Evolutionary conservation across 2,113 vertebrate genomes (phyloP).

Genomic region (Hypomesus transpacificus): DNA sequence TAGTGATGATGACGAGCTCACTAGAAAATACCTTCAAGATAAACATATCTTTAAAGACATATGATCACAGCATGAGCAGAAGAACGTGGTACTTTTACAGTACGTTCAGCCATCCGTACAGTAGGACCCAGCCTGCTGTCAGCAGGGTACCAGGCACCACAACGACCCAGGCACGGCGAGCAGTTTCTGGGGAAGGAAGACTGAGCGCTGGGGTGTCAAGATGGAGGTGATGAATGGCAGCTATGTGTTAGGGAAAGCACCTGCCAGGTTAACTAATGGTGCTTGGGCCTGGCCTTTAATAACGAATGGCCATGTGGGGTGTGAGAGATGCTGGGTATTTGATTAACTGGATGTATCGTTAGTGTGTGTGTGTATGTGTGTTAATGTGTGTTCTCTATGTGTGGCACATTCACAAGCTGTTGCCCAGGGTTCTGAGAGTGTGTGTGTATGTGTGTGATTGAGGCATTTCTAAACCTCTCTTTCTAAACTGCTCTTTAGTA

Average conservation of each 20-base stretch:
- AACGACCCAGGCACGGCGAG: constrained; percentile 28
- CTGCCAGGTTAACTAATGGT: constrained; percentile 42
- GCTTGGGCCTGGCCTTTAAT: constrained; percentile 35
- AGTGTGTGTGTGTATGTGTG: constrained; percentile 8
- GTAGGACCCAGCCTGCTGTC: background rate
- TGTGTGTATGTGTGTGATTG: constrained; percentile 7
- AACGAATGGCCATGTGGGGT: constrained; percentile 38
- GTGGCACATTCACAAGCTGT: constrained; percentile 31
- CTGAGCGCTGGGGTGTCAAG: constrained; percentile 43
- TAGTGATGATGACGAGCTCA: too few relatives aligned
- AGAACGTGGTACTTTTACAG: background rate
- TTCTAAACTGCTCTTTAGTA: too few relatives aligned
- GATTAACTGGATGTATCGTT: constrained; percentile 35
- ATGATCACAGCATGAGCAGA: too few relatives aligned
- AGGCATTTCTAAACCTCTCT: background rate
- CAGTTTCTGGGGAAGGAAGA: constrained; percentile 40
- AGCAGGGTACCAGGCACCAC: constrained; percentile 71
- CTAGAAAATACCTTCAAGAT: too few relatives aligned
- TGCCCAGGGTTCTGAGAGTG: constrained; percentile 29
- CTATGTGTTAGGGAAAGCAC: constrained; percentile 42
- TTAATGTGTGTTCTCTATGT: background rate
- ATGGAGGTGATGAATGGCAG: constrained; percentile 56
- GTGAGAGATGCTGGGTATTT: constrained; percentile 16
- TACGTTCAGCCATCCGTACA: background rate
- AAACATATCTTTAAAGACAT: too few relatives aligned